Base-by-base conservation (phyloP, 2,113 vertebrate genomes). In the Himantopus leucocephalus region DNA sequence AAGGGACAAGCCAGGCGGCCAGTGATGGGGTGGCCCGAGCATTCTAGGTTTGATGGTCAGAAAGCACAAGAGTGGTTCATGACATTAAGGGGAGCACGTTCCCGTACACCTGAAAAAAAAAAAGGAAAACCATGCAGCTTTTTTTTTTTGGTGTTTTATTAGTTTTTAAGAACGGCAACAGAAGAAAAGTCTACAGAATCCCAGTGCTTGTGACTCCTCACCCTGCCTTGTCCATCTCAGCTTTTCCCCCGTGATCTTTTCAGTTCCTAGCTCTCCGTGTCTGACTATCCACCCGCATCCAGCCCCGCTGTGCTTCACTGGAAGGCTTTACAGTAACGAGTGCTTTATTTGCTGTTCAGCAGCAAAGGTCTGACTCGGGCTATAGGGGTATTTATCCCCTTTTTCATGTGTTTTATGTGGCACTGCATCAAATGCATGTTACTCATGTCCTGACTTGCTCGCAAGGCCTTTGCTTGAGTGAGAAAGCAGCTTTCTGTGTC, bases 261-360 rank as follows among this genome's bases (percentile, higher is more conserved):
- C 45, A 4, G 1, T 58, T 89, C 52, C 48, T 9, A 52, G 13
- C 5, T 56, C 48, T n/a, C 76, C 5, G 2, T 18, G 32, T 58
- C 29, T 71, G 48, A 52, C 50, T 2, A 1, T 67, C 5, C 21
- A 35, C 34, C 17, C 4, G 0, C 2, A 29, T 19, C 34, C 26
- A 89, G 22, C 24, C 62, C 62, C 0, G 50, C 15, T 74, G 13
- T 8, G 66, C 86, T 48, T 53, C 60, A 15, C 59, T 56, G n/a
- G 35, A 82, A 79, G 47, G 41, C 17, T 55, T 63, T 62, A 10
- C 10, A 52, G 71, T 15, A 73, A 87, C 4, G 5, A 48, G 16
- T 34, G 23, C 14, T 60, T 67, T 13, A 26, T 93, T 86, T 63
- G 24, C 39, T 72, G 2, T 43, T 84, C n/a, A 77, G 41, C 71